Base-by-base conservation (phyloP, 2,113 vertebrate genomes). In the Pyxicephalus adspersus region DNA sequence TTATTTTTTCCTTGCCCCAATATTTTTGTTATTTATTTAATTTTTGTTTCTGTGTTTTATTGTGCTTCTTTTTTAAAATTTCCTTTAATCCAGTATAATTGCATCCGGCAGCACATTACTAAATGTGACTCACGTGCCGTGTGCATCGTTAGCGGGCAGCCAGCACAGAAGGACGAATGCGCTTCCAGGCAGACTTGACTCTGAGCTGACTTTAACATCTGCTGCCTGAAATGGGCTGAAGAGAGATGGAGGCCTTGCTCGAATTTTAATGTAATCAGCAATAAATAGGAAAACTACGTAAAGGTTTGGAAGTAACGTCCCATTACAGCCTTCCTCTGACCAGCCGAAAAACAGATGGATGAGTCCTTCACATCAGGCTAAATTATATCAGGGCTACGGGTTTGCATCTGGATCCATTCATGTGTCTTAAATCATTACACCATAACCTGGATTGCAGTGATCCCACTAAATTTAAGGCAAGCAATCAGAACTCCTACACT, bases 261-360 rank as follows among this genome's bases (percentile, higher is more conserved):
- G 77, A 79, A 26, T 68, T 57, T 67, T 20, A 60, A 79, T 50
- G 64, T 28, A 57, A 79, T 66, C 76, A 66, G 64, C 25, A 52
- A 77, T 57, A 65, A 77, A 64, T 77, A 65, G 66, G 31, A 77
- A 77, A 67, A 52, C n/a, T 57, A 45, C 38, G 29, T 65, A 67
- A 66, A 66, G 76, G 57, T 29, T 54, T 66, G 38, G 29, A 28
- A 1, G 25, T 31, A 67, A 55, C 20, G 51, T 57, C 63, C 63
- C 76, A 77, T 67, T 66, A 77, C n/a, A 19, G 38, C 63, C 63
- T 65, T 77, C 55, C 38, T 31, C 64, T 31, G 76, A 57, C 76
- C 76, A 65, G 54, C 64, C 26, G 13, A 77, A 66, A 77, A 64
- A 77, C 76, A 77, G 76, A 55, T 77, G 76, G 76, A 66, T 77